A percentile compares a stretch with the other conserved stretches of the same genome.
Evolutionary conservation across 2,113 vertebrate genomes (phyloP).

Genomic region (Mus pahari): DNA sequence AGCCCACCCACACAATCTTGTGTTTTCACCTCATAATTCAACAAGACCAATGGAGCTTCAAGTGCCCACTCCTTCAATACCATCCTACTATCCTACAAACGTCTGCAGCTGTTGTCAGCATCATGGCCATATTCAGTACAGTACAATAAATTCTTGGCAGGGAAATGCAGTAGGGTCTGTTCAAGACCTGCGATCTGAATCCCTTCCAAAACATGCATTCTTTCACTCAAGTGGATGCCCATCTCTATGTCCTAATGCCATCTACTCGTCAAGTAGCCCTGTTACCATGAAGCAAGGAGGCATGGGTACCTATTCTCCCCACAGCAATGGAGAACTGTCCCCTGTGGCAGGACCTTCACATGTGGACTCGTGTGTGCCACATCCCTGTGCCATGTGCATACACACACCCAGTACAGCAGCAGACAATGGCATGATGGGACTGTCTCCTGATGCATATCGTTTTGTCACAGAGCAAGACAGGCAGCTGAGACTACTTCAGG

Average conservation of each 20-base stretch:
- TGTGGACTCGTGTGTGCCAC: slow-evolving; percentile 68
- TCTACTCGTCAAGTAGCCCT: slow-evolving; percentile 82
- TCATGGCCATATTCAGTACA: slow-evolving; percentile 82
- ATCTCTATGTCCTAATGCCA: slow-evolving; percentile 82
- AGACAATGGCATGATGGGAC: slow-evolving; percentile 86
- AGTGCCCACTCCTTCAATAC: slow-evolving; percentile 83
- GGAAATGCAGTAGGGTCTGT: slow-evolving; percentile 71
- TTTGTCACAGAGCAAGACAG: slow-evolving; percentile 94
- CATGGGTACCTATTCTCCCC: slow-evolving; percentile 67
- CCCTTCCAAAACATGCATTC: slow-evolving; percentile 80
- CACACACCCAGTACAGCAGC: slow-evolving; percentile 72
- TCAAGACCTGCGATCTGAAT: slow-evolving; percentile 78
- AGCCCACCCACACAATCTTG: slow-evolving; percentile 75
- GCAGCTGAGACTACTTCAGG: slow-evolving; percentile 95
- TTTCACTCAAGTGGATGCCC: slow-evolving; percentile 84
- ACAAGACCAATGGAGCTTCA: slow-evolving; percentile 84
- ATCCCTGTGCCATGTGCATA: slow-evolving; percentile 81
- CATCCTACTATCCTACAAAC: slow-evolving; percentile 80
- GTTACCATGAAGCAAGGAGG: slow-evolving; percentile 75
- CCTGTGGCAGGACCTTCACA: slow-evolving; percentile 71
- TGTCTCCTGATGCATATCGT: slow-evolving; percentile 90
- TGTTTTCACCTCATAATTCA: slow-evolving; percentile 80
- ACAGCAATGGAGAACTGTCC: slow-evolving; percentile 44
- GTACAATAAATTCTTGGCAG: slow-evolving; percentile 85
- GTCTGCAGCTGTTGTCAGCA: slow-evolving; percentile 87